These are phyloP conservation scores for Alligator sinensis DNA, from an alignment of 2,113 vertebrate species.

Conservation along the genomic window DNA sequence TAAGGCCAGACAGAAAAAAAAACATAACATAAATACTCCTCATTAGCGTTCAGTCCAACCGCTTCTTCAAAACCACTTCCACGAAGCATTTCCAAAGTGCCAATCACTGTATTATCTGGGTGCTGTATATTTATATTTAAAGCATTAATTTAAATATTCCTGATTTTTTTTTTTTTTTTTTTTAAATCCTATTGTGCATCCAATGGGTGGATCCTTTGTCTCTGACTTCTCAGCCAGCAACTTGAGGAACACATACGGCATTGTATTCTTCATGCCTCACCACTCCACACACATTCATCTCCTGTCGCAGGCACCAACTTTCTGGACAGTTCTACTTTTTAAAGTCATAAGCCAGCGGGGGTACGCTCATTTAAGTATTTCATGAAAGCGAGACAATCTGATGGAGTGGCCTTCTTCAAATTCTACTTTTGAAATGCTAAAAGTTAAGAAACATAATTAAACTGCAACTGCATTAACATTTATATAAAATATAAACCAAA, in stretches of 20 bases:
- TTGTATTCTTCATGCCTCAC: not conserved
- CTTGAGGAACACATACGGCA: not conserved
- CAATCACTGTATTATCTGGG: not conserved
- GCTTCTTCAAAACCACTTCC: not conserved
- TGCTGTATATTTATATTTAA: not conserved
- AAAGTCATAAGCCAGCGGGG: conserved; percentile 15
- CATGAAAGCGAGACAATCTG: conserved; percentile 77
- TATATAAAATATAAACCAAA: conserved; percentile 98
- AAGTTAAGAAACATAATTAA: conserved; percentile 99
- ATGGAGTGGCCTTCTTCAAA: conserved; percentile 74
- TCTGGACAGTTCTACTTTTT: conserved; percentile 58
- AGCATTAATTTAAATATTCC: not conserved
- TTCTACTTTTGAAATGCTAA: conserved; percentile 78
- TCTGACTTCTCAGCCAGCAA: not conserved
- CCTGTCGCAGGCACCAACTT: conserved; percentile 53
- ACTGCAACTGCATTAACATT: conserved; percentile 87
- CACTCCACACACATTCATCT: not conserved
- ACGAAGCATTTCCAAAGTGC: not conserved
- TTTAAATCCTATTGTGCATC: not conserved
- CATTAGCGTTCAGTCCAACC: not conserved
- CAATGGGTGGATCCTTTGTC: not conserved
- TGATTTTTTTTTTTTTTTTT: not conserved
- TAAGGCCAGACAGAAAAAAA: not conserved
- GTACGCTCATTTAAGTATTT: conserved; percentile 49
- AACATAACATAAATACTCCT: not conserved